Evolutionary conservation across 2,113 vertebrate genomes (phyloP).

Genomic region (Tonatia bakeri): DNA sequence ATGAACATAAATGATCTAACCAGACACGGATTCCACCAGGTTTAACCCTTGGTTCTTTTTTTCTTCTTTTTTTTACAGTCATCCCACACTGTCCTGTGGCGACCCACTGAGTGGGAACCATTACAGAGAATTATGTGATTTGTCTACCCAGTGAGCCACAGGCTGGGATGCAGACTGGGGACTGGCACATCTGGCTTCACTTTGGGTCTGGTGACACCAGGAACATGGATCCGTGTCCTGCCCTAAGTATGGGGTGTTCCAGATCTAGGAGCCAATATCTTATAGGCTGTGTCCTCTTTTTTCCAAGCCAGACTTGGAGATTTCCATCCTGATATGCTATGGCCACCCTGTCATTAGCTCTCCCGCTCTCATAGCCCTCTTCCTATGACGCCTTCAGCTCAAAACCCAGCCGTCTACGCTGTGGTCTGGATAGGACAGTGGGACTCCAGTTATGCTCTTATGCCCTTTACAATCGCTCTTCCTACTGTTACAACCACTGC

Average conservation of each 20-base stretch:
- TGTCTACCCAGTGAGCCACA: neutral
- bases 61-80: neutral
- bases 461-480: neutral
- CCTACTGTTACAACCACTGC: fast-evolving
- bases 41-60: conserved; percentile 50
- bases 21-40: conserved; percentile 45
- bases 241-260: neutral
- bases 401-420: neutral
- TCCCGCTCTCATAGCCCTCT: fast-evolving
- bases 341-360: neutral
- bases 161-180: neutral
- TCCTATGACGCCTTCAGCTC: neutral
- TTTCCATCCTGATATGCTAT: neutral
- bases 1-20: conserved; percentile 62
- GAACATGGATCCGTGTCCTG: neutral
- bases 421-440: neutral
- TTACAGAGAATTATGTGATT: neutral
- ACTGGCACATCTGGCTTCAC: conserved; percentile 43
- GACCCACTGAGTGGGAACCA: neutral
- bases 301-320: neutral
- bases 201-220: conserved; percentile 32
- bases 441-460: neutral
- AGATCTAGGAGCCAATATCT: neutral
- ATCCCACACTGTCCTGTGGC: neutral
- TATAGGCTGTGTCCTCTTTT: neutral